Evolutionary conservation across 2,888 invertebrate species (phyloP).

Genomic region (Tenthredo notha): DNA sequence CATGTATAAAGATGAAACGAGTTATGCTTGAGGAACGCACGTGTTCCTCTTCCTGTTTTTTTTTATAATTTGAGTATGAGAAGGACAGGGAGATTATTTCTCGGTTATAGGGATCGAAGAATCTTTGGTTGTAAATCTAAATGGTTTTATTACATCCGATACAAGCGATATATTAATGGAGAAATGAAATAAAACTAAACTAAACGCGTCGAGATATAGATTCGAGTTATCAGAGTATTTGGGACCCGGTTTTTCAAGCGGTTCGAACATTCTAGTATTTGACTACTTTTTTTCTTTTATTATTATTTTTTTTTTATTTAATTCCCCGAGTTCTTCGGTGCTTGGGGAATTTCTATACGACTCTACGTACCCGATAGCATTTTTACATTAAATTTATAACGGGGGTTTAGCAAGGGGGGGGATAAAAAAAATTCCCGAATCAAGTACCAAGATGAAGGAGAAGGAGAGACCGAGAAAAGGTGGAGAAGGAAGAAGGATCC

Average conservation of each 20-base stretch:
- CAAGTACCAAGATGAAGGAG: slow-evolving; percentile 52
- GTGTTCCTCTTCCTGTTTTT: too few relatives aligned
- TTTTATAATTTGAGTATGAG: neutral
- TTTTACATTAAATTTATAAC: slow-evolving; percentile 11
- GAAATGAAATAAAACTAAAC: slow-evolving; percentile 21
- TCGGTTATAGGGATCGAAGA: neutral
- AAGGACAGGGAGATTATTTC: neutral
- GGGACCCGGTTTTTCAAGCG: neutral
- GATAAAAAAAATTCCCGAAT: slow-evolving; percentile 46
- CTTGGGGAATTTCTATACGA: too few relatives aligned
- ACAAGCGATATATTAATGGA: slow-evolving; percentile 49
- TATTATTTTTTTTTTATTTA: neutral
- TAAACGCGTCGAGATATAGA: neutral
- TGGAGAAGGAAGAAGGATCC: slow-evolving; percentile 22
- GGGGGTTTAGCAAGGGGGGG: neutral
- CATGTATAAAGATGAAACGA: neutral
- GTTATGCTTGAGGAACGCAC: neutral
- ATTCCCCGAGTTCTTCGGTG: neutral
- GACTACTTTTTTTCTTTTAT: neutral
- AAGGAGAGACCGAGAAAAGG: slow-evolving; percentile 54
- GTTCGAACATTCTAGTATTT: neutral
- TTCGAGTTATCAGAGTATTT: neutral
- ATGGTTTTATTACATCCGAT: slow-evolving; percentile 47
- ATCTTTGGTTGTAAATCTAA: slow-evolving; percentile 41
- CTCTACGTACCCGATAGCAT: neutral